Percentiles rank a stretch among this genome's conserved stretches.
Conservation (phyloP, 2,113 vertebrate genomes). For the Poicephalus gulielmi region DNA sequence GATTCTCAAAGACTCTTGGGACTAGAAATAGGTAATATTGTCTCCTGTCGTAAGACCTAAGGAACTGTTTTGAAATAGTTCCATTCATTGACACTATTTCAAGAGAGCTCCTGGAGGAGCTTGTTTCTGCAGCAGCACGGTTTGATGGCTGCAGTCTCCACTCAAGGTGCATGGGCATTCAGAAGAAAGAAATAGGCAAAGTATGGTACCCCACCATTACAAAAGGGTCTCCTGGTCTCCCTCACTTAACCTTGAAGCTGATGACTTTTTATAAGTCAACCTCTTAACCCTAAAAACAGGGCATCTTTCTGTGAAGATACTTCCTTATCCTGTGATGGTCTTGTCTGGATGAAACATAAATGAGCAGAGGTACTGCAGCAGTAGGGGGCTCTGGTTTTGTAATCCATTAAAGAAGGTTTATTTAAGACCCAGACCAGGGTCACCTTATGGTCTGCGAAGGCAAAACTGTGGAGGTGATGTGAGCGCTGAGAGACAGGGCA, state of each 20-base stretch:
- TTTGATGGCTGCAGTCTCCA: not conserved
- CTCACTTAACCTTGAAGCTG: not conserved
- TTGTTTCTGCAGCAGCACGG: accelerated
- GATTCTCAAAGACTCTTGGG: not conserved
- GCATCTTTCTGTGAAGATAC: not conserved
- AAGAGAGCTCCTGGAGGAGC: accelerated
- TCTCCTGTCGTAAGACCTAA: not conserved
- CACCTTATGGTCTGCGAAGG: not conserved
- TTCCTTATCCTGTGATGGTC: not conserved
- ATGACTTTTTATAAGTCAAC: not conserved
- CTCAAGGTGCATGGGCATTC: accelerated
- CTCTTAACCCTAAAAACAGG: not conserved
- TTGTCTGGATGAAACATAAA: not conserved
- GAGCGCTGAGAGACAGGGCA: accelerated
- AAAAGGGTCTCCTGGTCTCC: not conserved
- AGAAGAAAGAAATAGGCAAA: not conserved
- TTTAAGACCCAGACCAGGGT: not conserved
- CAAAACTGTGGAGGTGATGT: not conserved
- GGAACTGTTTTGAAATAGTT: not conserved
- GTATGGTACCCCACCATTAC: accelerated
- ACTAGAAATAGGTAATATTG: not conserved
- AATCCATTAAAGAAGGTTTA: not conserved
- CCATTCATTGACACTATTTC: not conserved
- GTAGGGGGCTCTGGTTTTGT: not conserved
- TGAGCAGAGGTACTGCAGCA: not conserved